phyloP scores from a whole-genome alignment of 2,113 vertebrate genomes.

The Notarius lentiginosus region DNA sequence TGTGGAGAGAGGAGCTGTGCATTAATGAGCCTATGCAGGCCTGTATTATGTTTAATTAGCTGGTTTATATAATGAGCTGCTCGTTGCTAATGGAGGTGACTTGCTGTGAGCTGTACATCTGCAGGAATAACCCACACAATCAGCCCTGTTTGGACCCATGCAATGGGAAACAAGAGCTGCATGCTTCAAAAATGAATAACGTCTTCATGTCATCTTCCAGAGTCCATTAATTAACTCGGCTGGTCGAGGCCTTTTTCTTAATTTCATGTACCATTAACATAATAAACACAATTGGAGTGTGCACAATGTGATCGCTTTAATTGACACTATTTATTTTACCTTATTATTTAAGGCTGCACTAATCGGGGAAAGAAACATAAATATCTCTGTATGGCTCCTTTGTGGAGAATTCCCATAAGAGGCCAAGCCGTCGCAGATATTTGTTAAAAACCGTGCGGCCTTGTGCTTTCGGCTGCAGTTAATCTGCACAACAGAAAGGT shows the following conservation, averaged over 20 bases:
- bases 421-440: conserved; percentile 82
- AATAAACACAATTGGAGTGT: conserved; percentile 99
- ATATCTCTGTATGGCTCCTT: conserved; percentile 85
- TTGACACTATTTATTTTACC: conserved; percentile 99
- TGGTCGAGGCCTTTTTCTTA: conserved; percentile 99
- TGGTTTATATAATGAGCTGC: conserved; percentile 99
- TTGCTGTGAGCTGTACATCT: conserved; percentile 98
- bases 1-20: conserved; percentile 83
- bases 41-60: conserved; percentile 99
- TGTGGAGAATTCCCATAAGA: conserved; percentile 89
- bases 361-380: conserved; percentile 88
- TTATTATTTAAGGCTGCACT: conserved; percentile 98
- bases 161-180: conserved; percentile 98
- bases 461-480: conserved; percentile 77
- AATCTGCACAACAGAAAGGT: conserved; percentile 81
- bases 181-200: conserved; percentile 98
- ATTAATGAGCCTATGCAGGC: conserved; percentile 94
- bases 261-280: conserved; percentile 99
- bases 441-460: conserved; percentile 68
- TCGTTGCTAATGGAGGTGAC: conserved; percentile 98
- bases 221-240: conserved; percentile 99
- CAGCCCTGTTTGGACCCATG: conserved; percentile 93
- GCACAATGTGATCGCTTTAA: conserved; percentile 98
- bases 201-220: conserved; percentile 93
- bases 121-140: conserved; percentile 99